Conservation (phyloP, 2,113 vertebrate genomes). For the Xiphophorus couchianus region DNA sequence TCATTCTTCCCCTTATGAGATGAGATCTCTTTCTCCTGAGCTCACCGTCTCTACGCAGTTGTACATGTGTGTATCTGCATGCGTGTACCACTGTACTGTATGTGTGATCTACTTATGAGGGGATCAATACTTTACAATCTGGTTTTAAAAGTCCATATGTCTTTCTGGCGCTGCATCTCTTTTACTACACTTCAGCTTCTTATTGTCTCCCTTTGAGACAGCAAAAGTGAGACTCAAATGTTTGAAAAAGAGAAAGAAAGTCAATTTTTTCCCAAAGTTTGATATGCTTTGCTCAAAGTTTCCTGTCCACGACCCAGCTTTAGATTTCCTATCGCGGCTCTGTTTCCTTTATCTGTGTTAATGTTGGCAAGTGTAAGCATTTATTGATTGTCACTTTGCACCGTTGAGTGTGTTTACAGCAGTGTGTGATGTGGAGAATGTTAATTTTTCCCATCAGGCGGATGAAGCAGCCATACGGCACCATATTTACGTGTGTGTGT, state of each 20-base stretch:
- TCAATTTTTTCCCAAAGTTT: not conserved
- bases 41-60: slow-evolving; percentile 60
- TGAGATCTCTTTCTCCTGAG: slow-evolving; percentile 81
- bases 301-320: slow-evolving; percentile 4
- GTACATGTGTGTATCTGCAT: slow-evolving; percentile 38
- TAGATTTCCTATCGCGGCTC: slow-evolving; percentile 26
- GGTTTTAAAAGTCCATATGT: slow-evolving; percentile 86
- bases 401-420: slow-evolving; percentile 56
- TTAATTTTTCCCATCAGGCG: slow-evolving; percentile 69
- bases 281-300: slow-evolving; percentile 20
- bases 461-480: slow-evolving; percentile 60
- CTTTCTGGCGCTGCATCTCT: slow-evolving; percentile 27
- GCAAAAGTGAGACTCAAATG: slow-evolving; percentile 8
- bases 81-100: slow-evolving; percentile 71
- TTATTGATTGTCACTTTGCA: slow-evolving; percentile 67
- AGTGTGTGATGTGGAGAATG: slow-evolving; percentile 63
- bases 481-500: slow-evolving; percentile 23
- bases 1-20: slow-evolving; percentile 98
- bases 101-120: slow-evolving; percentile 72
- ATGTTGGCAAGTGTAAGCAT: slow-evolving; percentile 16
- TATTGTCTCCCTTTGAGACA: slow-evolving; percentile 1
- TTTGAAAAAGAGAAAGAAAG: slow-evolving; percentile 29
- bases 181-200: slow-evolving; percentile 1
- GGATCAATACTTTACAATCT: slow-evolving; percentile 95
- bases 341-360: slow-evolving; percentile 5